Percentiles rank a stretch among this genome's conserved stretches.
phyloP scores from a whole-genome alignment of 2,113 vertebrate genomes.

The Sarotherodon lohbergeri region DNA sequence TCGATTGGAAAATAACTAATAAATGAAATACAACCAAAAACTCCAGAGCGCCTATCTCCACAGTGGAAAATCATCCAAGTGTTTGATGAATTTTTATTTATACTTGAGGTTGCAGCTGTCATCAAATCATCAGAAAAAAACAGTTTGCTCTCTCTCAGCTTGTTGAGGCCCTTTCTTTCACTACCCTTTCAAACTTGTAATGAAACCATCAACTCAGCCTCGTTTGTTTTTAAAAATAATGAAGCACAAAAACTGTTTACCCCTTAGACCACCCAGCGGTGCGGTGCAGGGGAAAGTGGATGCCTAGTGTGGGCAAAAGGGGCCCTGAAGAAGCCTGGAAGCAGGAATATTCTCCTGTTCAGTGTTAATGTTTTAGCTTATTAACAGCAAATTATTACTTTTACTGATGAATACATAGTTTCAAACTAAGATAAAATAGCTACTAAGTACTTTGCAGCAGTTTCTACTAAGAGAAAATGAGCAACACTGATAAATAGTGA shows the following conservation, averaged over 20 bases:
- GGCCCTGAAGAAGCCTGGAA: neutral
- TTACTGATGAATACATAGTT: neutral
- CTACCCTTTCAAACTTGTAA: neutral
- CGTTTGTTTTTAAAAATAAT: neutral
- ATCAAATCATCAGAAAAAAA: neutral
- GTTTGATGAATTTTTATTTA: neutral
- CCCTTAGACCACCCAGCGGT: neutral
- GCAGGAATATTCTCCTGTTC: neutral
- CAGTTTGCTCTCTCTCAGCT: neutral
- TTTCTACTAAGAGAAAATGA: neutral
- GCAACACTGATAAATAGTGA: neutral
- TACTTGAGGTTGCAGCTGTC: neutral
- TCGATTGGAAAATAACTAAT: neutral
- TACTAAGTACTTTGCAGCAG: neutral
- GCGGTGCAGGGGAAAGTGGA: neutral
- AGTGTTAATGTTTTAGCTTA: neutral
- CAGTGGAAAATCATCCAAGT: neutral
- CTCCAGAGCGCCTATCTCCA: neutral
- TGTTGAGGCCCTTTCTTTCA: neutral
- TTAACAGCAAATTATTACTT: neutral
- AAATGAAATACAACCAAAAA: neutral
- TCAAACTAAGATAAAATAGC: neutral
- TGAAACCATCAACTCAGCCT: neutral
- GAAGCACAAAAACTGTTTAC: neutral
- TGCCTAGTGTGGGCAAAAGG: neutral